Evolutionary conservation across 1,140 invertebrate genomes (phyloP), one percentile per base, ranked within the genome.

Genomic region (Caerostris extrusa): DNA sequence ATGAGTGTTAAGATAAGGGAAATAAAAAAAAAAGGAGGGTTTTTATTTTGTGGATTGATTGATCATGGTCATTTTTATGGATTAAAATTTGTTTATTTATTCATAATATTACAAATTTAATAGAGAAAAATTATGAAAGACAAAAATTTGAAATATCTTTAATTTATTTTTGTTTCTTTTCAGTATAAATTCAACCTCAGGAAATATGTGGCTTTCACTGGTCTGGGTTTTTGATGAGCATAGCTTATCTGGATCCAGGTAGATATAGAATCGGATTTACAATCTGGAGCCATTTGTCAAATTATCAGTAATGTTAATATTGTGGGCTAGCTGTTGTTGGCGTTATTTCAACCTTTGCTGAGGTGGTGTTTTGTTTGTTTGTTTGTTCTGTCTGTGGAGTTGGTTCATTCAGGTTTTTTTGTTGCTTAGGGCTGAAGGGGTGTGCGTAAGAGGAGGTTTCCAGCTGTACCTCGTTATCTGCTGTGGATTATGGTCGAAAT

Each of bases 401-500:
- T n/a, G n/a, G n/a, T 98, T 90, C 97, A 98, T 95, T 96, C 99
- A 86, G 98, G 98, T 5, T 98, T 98, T 67, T 98, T 98, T 3
- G 97, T 98, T 3, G 98, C 98, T 7, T 96, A 97, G 64, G 98
- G 98, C 97, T 96, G 98, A 94, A 98, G 98, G 19, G 98, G 98
- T 96, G 97, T 98, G 96, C 98, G 98, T 95, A 97, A 98, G 95
- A n/a, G 97, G 91, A 97, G 98, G 95, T 99, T 99, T 95, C 98
- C 97, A 95, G 97, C 96, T 95, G 90, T 98, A 53, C 98, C 98
- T 2, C 96, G 98, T 94, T 95, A 98, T 83, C 96, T 98, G 95
- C 96, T 99, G 19, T 99, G 98, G 98, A 97, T 99, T 77, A 99
- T 99, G 98, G 97, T 98, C 60, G 98, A 99, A 96, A 98, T 99